Evolutionary conservation across 92 coral and sea anemone species (phyloP), one percentile per base, ranked within the genome.

Genomic region (Heliopora coerulea): DNA sequence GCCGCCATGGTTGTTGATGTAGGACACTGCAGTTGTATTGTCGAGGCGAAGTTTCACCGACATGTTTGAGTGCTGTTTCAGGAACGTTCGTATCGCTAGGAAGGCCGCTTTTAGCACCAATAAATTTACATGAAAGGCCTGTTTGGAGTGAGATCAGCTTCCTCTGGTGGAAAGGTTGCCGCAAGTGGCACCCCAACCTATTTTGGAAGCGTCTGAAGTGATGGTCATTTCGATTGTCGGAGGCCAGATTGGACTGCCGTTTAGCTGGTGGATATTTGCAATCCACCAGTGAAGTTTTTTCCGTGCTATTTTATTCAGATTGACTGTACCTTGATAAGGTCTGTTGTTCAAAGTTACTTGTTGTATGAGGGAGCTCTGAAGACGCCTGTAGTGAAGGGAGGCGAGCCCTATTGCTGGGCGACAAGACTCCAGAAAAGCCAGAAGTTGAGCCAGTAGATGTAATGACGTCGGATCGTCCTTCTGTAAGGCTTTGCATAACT

Each of bases 1-100:
- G 4, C 82, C 79, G 56, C 79, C 87, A 56, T 83, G 76, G 82
- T 82, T 82, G 86, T 82, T 67, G 62, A 78, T 54, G 8, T 79
- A 72, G 24, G 81, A 61, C 34, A 78, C 56, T 18, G 79, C 79
- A 11, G 74, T 69, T 37, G 83, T 69, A 79, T 83, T 83, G 83
- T 83, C 83, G 27, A 78, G 30, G 44, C 65, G 75, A 14, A 83
- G 48, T 25, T 58, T 57, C 28, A 73, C 68, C 57, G 80, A 33
- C 31, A 63, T 10, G 60, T 84, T 82, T 46, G 88, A 61, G 13
- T 72, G 75, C 46, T 54, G 62, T 65, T 84, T 79, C 57, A 79
- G 84, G 59, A 73, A 84, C 34, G 88, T 0, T 52, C 73, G 79
- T 63, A 84, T 17, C 8, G 78, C 84, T 11, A 84, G 41, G 39